These are phyloP conservation scores for Caerostris darwini DNA, from an alignment of 1,140 invertebrate genomes.

Conservation along the genomic window DNA sequence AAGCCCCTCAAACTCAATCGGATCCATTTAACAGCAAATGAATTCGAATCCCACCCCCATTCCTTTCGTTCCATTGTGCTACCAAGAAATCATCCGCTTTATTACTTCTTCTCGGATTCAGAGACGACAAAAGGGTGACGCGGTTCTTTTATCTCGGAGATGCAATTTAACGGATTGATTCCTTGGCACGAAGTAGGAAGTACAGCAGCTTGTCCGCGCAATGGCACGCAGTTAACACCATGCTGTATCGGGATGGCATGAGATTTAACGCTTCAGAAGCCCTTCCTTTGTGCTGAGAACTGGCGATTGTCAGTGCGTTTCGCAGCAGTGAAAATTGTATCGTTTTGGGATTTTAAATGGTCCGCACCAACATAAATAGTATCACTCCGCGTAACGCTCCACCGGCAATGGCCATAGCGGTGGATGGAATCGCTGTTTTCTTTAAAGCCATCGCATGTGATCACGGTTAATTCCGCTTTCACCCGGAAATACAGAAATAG, in stretches of 20 bases:
- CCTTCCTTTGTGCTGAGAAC: neutral
- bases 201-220: neutral
- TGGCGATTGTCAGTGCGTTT: neutral
- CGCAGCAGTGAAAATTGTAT: neutral
- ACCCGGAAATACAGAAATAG: neutral
- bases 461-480: neutral
- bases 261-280: conserved; percentile 4
- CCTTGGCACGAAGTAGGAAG: neutral
- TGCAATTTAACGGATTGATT: conserved; percentile 4
- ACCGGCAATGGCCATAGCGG: neutral
- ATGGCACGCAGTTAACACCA: neutral
- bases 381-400: neutral
- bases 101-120: neutral
- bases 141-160: neutral
- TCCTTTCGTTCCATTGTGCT: too few relatives aligned
- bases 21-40: too few relatives aligned
- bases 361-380: neutral
- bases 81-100: neutral
- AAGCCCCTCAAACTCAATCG: too few relatives aligned
- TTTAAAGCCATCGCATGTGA: neutral
- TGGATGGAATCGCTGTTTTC: neutral
- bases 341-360: neutral
- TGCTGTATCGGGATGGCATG: neutral
- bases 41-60: too few relatives aligned
- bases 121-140: neutral